Evolutionary conservation across 2,797 vertebrate genomes (phyloP).

Genomic region (Trematomus bernacchii): DNA sequence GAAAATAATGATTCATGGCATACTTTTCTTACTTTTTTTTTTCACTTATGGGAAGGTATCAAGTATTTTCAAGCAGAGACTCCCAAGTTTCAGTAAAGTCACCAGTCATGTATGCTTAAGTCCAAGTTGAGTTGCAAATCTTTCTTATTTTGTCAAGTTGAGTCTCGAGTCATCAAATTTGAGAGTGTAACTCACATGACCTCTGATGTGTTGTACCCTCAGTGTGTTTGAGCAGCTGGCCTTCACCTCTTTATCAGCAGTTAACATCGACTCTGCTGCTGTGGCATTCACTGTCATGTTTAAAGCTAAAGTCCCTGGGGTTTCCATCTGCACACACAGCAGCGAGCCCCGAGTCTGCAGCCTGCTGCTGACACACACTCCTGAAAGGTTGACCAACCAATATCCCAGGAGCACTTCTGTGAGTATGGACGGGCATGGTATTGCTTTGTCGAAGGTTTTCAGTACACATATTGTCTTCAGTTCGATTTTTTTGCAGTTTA

Average conservation of each 20-base stretch:
- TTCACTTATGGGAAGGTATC: no score
- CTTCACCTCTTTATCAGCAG: constrained; percentile 62
- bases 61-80: no score
- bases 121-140: no score
- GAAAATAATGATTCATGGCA: no score
- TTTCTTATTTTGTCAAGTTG: neutral
- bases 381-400: constrained; percentile 63
- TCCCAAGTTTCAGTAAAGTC: no score
- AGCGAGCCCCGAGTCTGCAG: constrained; percentile 44
- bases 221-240: constrained; percentile 53
- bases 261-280: constrained; percentile 59
- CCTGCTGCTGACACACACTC: constrained; percentile 76
- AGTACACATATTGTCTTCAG: neutral
- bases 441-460: constrained; percentile 5
- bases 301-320: constrained; percentile 54
- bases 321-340: constrained; percentile 75
- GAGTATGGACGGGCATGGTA: constrained; percentile 35
- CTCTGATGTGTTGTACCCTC: neutral
- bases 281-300: constrained; percentile 62
- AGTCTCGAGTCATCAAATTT: neutral
- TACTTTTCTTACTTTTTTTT: no score
- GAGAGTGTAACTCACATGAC: neutral
- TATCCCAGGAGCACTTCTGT: constrained; percentile 61
- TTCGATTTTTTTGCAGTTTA: neutral
- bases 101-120: no score